Base-by-base conservation (phyloP, 2,888 invertebrate genomes). In the Amphipoea oculea region DNA sequence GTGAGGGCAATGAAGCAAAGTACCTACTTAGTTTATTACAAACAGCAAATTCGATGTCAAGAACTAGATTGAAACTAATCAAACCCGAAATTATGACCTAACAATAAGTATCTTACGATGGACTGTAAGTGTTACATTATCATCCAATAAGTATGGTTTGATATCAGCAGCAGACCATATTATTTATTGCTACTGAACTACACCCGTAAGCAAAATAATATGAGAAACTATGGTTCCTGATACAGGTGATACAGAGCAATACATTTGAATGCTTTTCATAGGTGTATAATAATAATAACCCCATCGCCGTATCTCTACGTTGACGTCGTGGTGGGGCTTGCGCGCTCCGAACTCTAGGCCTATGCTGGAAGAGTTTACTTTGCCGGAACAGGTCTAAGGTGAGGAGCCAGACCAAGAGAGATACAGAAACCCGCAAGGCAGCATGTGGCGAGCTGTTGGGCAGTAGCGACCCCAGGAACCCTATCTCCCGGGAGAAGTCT, bases 251-350 rank as follows among this genome's bases (percentile, higher is more conserved):
- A 57, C 23, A n/a, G 36, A 57, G 54, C 54, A 66, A 29, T 76
- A 36, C 17, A 11, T 57, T 76, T 20, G 3, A 76, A 29, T 54
- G 42, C 14, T 42, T 36, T 74, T 63, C 2, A 76, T 76, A 29
- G 20, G n/a, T 23, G 29, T 29, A 29, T 29, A 29, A 29, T 29
- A 29, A 29, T 29, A 29, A 29, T 29, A 29, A 29, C 29, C 29
- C 29, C 29, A 29, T 29, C 29, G 29, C 29, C 29, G 29, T 29
- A 29, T 29, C 29, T 29, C 29, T 29, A 29, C 29, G 29, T 29
- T 29, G 29, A 29, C 29, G 29, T 29, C 29, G 29, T 29, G 29
- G 29, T 29, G 29, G 29, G 29, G 29, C 29, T 29, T 29, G 29
- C 29, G 29, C 29, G 29, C 29, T 29, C 29, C 29, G 29, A 29